Evolutionary conservation across 2,113 vertebrate species (phyloP).

Genomic region (Xenotilapia caudafasciata): DNA sequence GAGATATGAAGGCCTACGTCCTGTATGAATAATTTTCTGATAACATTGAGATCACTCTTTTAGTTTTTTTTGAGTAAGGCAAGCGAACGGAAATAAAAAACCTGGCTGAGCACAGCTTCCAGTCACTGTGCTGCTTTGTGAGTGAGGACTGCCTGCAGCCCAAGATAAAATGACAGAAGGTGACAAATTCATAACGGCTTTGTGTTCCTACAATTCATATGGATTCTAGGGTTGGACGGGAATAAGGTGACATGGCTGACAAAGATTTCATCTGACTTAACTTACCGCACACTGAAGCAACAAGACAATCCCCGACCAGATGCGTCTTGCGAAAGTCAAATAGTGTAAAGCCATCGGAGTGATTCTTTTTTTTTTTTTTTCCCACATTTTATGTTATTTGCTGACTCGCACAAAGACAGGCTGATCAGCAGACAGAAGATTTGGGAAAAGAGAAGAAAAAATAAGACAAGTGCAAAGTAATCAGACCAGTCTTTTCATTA

Average conservation of each 20-base stretch:
- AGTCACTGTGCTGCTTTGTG: constrained; percentile 23
- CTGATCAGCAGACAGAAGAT: not conserved
- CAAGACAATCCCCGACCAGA: constrained; percentile 54
- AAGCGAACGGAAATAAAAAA: not conserved
- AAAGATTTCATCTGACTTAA: constrained; percentile 65
- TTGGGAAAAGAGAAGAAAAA: not conserved
- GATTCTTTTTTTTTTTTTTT: not conserved
- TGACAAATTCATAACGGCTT: constrained; percentile 71
- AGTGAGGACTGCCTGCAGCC: constrained; percentile 57
- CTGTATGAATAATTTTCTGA: constrained; percentile 67
- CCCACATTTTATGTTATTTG: not conserved
- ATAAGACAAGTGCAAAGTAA: not conserved
- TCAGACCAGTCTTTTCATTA: not conserved
- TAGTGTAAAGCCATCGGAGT: not conserved
- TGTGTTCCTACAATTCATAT: constrained; percentile 65
- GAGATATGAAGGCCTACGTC: constrained; percentile 53
- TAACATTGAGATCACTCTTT: constrained; percentile 67
- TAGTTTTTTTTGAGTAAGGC: constrained; percentile 34
- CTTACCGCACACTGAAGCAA: constrained; percentile 37
- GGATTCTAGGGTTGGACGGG: constrained; percentile 54
- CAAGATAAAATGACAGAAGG: constrained; percentile 70
- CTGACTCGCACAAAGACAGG: not conserved
- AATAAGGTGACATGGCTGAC: constrained; percentile 66
- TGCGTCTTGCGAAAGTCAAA: constrained; percentile 43
- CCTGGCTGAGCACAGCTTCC: constrained; percentile 35